Evolutionary conservation across 2,888 invertebrate species (phyloP).

Genomic region (Caenorhabditis afra): DNA sequence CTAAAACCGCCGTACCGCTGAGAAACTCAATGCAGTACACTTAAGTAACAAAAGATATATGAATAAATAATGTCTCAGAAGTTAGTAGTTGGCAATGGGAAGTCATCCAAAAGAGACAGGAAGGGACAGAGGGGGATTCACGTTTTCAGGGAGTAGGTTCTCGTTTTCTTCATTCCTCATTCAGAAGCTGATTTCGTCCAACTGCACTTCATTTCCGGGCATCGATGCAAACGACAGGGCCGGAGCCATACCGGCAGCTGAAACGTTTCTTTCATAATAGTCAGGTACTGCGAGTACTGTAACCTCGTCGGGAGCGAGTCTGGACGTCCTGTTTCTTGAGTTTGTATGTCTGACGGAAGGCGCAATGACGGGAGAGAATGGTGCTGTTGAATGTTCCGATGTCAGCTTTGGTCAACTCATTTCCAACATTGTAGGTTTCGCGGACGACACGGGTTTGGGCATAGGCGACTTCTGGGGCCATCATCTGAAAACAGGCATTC

Average conservation of each 20-base stretch:
- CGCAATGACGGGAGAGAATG: constrained; percentile 74
- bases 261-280: constrained; percentile 6
- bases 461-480: constrained; percentile 80
- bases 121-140: constrained; percentile 1
- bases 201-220: constrained; percentile 71
- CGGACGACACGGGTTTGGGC: constrained; percentile 75
- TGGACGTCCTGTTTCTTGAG: constrained; percentile 61
- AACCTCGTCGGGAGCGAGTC: constrained; percentile 51
- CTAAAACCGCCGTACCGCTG: constrained; percentile 24
- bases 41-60: constrained; percentile 49
- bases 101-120: constrained; percentile 16
- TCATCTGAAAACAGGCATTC: constrained; percentile 22
- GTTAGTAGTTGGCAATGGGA: constrained; percentile 42
- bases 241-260: constrained; percentile 56
- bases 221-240: constrained; percentile 71
- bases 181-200: constrained; percentile 70
- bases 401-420: constrained; percentile 64
- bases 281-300: background rate
- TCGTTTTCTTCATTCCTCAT: background rate
- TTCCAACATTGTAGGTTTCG: constrained; percentile 76
- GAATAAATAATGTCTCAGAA: constrained; percentile 25
- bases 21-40: constrained; percentile 33
- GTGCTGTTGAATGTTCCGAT: constrained; percentile 64
- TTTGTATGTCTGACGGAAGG: constrained; percentile 70
- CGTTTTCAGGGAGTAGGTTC: background rate